Conservation (phyloP, 1,140 invertebrate species). For the Agrypnia vestita region DNA sequence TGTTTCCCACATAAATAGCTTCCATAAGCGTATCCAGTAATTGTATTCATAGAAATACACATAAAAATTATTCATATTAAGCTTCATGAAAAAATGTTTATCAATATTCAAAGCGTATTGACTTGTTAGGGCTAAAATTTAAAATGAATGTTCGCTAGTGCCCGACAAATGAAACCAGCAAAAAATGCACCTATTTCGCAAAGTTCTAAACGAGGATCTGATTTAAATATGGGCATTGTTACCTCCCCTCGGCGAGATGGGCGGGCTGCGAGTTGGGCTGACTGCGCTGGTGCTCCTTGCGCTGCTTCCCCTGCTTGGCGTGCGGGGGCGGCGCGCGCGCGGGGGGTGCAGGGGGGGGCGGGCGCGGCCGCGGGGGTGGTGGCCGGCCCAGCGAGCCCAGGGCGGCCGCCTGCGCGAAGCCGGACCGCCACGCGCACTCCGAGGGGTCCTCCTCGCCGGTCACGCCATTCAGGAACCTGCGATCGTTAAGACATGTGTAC, state of each 20-base stretch:
- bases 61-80: too few relatives aligned
- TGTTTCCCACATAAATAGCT: too few relatives aligned
- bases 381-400: slow-evolving; percentile 58
- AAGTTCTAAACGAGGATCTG: background rate
- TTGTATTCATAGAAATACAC: too few relatives aligned
- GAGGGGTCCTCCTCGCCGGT: slow-evolving; percentile 47
- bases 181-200: too few relatives aligned
- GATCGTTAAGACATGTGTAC: too few relatives aligned
- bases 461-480: slow-evolving; percentile 53
- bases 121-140: too few relatives aligned
- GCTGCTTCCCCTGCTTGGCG: slow-evolving; percentile 61
- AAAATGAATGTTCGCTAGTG: too few relatives aligned
- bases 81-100: too few relatives aligned
- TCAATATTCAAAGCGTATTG: too few relatives aligned
- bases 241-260: slow-evolving; percentile 52
- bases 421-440: slow-evolving; percentile 62
- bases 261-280: slow-evolving; percentile 53
- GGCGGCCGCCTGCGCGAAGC: slow-evolving; percentile 59
- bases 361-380: slow-evolving; percentile 66
- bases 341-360: slow-evolving; percentile 65
- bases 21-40: too few relatives aligned
- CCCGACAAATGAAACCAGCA: too few relatives aligned
- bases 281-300: slow-evolving; percentile 53
- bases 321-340: slow-evolving; percentile 53
- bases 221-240: background rate